Percentiles rank a stretch among this genome's conserved stretches.
Conservation (phyloP, 64 coral and sea anemone genomes). For the Stichodactyla helianthus region DNA sequence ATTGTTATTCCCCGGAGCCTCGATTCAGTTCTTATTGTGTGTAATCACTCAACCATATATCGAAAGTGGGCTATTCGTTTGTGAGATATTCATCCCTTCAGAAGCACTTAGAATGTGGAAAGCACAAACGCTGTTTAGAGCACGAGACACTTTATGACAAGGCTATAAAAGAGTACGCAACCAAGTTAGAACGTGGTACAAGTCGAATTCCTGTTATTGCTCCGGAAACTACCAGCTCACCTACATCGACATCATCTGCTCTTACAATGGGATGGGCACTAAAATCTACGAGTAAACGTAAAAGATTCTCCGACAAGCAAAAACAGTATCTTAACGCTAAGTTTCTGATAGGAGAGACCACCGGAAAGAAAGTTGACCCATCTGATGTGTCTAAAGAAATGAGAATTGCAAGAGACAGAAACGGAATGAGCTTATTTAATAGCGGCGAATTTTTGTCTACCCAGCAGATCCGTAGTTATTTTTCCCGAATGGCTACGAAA, state of each 20-base stretch:
- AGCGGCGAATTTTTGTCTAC: constrained; percentile 4
- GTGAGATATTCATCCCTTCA: not conserved
- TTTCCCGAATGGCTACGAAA: constrained; percentile 25
- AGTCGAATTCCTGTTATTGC: constrained; percentile 9
- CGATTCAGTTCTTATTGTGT: too few species aligned
- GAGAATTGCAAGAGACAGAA: not conserved
- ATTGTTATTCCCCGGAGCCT: too few species aligned
- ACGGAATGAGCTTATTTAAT: not conserved
- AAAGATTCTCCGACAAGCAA: constrained; percentile 19
- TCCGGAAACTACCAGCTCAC: not conserved
- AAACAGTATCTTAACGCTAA: not conserved
- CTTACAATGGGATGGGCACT: constrained; percentile 20
- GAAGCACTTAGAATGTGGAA: constrained; percentile 40
- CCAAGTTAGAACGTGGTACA: constrained; percentile 36
- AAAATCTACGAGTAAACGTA: constrained; percentile 13
- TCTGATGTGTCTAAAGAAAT: constrained; percentile 32
- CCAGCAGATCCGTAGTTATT: constrained; percentile 18
- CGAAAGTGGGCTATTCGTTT: too few species aligned
- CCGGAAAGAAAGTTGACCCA: not conserved
- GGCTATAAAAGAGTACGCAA: constrained; percentile 46
- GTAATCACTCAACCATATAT: too few species aligned
- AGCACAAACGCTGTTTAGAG: constrained; percentile 19
- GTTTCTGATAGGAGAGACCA: constrained; percentile 11
- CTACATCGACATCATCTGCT: not conserved
- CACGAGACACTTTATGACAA: constrained; percentile 23